Conservation (phyloP, 2,797 vertebrate species). For the Sebastes minor region DNA sequence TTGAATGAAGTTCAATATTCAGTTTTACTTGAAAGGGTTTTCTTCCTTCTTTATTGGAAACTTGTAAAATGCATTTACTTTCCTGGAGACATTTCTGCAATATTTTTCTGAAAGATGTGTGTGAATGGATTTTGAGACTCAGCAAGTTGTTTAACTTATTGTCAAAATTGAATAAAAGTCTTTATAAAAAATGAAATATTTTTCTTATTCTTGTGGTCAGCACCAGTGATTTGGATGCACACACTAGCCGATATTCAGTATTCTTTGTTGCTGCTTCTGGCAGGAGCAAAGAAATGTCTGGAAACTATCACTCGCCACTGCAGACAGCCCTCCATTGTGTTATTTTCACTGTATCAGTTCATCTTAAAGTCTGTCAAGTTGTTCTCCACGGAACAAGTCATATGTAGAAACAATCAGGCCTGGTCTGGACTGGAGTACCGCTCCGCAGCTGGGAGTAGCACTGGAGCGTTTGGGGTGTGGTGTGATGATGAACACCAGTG, state of each 20-base stretch:
- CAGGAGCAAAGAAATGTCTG: constrained; percentile 1
- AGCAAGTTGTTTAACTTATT: constrained; percentile 84
- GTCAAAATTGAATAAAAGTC: constrained; percentile 69
- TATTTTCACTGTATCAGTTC: background rate
- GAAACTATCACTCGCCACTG: constrained; percentile 16
- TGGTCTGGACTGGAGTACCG: background rate
- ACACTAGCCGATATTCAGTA: background rate
- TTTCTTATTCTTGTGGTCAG: background rate
- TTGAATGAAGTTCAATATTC: constrained; percentile 52
- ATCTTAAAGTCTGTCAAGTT: constrained; percentile 10
- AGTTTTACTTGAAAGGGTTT: constrained; percentile 67
- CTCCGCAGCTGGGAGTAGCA: background rate
- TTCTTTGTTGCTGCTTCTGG: background rate
- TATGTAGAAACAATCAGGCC: constrained; percentile 46
- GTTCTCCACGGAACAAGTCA: constrained; percentile 22
- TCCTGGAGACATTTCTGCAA: constrained; percentile 51
- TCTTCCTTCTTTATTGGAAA: constrained; percentile 22
- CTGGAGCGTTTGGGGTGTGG: constrained; percentile 13
- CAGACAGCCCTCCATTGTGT: constrained; percentile 12
- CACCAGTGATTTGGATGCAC: background rate
- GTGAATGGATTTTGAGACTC: constrained; percentile 72
- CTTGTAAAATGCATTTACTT: constrained; percentile 34
- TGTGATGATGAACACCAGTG: constrained; percentile 48
- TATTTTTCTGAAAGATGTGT: constrained; percentile 55
- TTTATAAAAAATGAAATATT: constrained; percentile 8